Base-by-base conservation (phyloP, 2,113 vertebrate species). In the Pseudolaguvia tuberculata region DNA sequence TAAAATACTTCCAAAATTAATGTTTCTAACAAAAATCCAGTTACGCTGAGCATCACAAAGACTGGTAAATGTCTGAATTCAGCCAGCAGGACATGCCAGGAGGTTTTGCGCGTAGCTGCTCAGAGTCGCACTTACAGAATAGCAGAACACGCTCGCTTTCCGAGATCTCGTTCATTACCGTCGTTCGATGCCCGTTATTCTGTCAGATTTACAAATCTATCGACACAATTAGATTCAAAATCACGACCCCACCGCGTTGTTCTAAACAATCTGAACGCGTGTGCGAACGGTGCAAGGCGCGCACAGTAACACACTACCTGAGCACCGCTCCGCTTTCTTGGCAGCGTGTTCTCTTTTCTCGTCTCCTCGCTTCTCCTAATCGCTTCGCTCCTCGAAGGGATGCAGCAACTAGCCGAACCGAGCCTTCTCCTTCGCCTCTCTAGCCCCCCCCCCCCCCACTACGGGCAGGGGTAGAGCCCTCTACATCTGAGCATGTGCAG, bases 291-390 rank as follows among this genome's bases (percentile, higher is more conserved):
- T 27, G 50, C 61, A 17, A 15, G 11, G n/a, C 55, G 39, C 21
- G 53, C 35, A 23, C 69, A 20, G 3, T 56, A 42, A 71, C 45
- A 21, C 55, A 17, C 35, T 90, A 91, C 90, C 90, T 90, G 84
- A 80, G 81, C 80, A 35, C 85, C 84, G 86, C 87, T 89, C 78
- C 88, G 63, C 77, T 88, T 80, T 84, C 86, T 80, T 81, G 84
- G 83, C 82, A 83, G 85, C 87, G 85, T 78, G 80, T 82, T 81
- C 87, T 50, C 66, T 68, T n/a, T 42, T 48, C 62, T 20, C 25
- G 11, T 31, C 12, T 50, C 48, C 5, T 17, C 14, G 2, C 29
- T 47, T 48, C 45, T 66, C 45, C 45, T 66, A 11, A 27, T 65
- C 61, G 12, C 80, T 87, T 82, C 70, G 80, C 77, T 89, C 83